phyloP scores from a whole-genome alignment of 2,888 invertebrate genomes.

The Eristalis pertinax region DNA sequence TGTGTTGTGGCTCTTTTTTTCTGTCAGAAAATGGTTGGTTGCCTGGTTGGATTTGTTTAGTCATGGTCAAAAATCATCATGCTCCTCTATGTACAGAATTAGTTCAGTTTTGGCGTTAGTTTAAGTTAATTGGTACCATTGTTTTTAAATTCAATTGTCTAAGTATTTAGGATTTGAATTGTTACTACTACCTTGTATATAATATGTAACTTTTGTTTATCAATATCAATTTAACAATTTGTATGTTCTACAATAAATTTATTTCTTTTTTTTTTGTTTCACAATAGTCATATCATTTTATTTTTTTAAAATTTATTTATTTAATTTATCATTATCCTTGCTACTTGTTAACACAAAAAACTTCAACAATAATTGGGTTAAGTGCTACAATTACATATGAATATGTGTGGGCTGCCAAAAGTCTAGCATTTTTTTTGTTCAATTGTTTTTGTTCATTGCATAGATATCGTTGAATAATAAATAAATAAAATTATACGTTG shows the following conservation, averaged over 20 bases:
- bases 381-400: constrained; percentile 51
- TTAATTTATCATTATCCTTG: constrained; percentile 5
- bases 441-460: constrained; percentile 48
- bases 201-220: constrained; percentile 31
- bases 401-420: constrained; percentile 19
- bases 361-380: constrained; percentile 59
- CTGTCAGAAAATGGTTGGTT: constrained; percentile 58
- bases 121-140: constrained; percentile 66
- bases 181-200: constrained; percentile 31
- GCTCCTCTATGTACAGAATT: constrained; percentile 57
- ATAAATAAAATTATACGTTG: constrained; percentile 4
- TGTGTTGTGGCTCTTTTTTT: background rate
- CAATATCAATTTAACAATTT: constrained; percentile 48
- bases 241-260: constrained; percentile 39
- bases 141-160: constrained; percentile 27
- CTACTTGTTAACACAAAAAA: constrained; percentile 60
- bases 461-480: constrained; percentile 63
- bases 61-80: constrained; percentile 25
- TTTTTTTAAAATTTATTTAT: constrained; percentile 6
- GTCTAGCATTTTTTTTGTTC: background rate
- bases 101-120: constrained; percentile 30
- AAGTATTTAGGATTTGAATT: constrained; percentile 40
- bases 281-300: constrained; percentile 6
- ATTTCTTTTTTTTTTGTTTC: background rate
- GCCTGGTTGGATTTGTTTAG: constrained; percentile 67